Conservation (phyloP, 2,113 vertebrate species). For the Pachyramphus minor region DNA sequence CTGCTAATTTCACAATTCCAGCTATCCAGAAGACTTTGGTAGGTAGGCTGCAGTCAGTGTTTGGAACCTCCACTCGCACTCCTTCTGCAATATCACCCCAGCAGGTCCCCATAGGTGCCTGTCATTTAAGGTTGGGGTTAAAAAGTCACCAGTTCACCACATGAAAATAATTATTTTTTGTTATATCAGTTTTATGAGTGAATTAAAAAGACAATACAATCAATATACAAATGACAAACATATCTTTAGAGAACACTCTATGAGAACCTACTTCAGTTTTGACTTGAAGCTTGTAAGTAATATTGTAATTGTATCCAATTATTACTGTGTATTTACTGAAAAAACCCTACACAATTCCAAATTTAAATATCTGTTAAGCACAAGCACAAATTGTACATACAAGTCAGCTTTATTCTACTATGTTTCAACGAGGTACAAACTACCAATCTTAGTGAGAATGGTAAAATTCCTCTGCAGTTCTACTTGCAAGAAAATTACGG, state of each 20-base stretch:
- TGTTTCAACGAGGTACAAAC: background rate
- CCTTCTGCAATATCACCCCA: conserved; percentile 92
- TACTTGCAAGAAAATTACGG: background rate
- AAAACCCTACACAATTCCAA: background rate
- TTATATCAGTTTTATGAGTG: background rate
- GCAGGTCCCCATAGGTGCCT: conserved; percentile 93
- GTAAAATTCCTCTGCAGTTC: background rate
- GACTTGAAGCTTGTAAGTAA: background rate
- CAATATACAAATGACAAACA: background rate
- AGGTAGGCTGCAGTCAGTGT: conserved; percentile 89
- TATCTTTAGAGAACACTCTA: background rate
- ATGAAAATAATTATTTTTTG: background rate
- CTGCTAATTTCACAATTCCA: conserved; percentile 93
- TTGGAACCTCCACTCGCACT: conserved; percentile 90
- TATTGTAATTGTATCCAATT: background rate
- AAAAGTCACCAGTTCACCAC: conserved; percentile 42
- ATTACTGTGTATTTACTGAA: background rate
- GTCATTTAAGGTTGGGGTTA: background rate
- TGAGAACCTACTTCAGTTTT: background rate
- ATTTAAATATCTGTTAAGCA: background rate
- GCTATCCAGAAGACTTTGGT: conserved; percentile 98
- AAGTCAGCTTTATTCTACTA: background rate
- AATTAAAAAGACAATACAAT: background rate
- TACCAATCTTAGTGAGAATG: background rate
- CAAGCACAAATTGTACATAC: background rate